Conservation (phyloP, 2,797 vertebrate genomes). For the Gastrophryne carolinensis region DNA sequence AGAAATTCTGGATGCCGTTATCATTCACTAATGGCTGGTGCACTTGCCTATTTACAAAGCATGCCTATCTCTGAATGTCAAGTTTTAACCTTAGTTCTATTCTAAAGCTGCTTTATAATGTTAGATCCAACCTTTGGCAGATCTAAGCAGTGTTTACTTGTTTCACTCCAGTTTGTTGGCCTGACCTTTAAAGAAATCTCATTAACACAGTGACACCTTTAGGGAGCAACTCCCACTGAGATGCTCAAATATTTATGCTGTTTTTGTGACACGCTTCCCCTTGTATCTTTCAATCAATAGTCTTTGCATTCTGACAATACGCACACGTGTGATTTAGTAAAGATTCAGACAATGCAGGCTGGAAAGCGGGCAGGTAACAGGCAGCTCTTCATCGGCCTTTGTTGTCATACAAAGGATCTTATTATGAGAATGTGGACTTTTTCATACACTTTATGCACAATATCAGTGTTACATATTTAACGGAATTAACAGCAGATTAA, state of each 20-base stretch:
- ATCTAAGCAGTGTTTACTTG: neutral
- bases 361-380: neutral
- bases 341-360: neutral
- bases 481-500: conserved; percentile 23
- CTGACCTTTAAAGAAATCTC: conserved; percentile 46
- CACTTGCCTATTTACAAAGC: neutral
- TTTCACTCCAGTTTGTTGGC: neutral
- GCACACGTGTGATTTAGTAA: neutral
- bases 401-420: conserved; percentile 9
- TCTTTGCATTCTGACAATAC: conserved; percentile 17
- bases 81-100: neutral
- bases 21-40: too few relatives aligned
- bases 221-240: conserved; percentile 38
- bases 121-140: neutral
- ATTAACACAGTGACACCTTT: conserved; percentile 34
- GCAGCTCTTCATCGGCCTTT: neutral
- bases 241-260: conserved; percentile 45
- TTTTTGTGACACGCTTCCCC: conserved; percentile 18
- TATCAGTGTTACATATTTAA: neutral
- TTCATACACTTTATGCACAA: neutral
- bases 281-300: conserved; percentile 28
- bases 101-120: neutral
- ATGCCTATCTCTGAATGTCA: neutral
- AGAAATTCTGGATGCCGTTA: too few relatives aligned
- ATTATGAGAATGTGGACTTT: conserved; percentile 2